Percentiles rank a stretch among this genome's conserved stretches.
Evolutionary conservation across 2,113 vertebrate genomes (phyloP).

Genomic region (Sinocyclocheilus anophthalmus): DNA sequence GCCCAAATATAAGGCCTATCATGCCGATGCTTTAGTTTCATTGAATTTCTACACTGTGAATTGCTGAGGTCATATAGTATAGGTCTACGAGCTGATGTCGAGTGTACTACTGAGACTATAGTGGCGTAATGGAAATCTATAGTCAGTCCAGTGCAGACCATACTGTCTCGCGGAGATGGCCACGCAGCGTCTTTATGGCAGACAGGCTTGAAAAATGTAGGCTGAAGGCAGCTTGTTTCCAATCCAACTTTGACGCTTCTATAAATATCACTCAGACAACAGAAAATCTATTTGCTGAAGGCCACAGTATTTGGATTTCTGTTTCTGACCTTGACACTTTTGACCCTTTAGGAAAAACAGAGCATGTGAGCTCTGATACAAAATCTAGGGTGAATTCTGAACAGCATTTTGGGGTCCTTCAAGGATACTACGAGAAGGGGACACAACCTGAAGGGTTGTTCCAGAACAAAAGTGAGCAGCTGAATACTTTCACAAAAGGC

Average conservation of each 20-base stretch:
- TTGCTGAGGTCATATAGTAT: slow-evolving; percentile 27
- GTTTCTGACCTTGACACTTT: slow-evolving; percentile 51
- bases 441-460: neutral
- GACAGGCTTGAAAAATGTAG: slow-evolving; percentile 50
- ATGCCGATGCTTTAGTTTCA: slow-evolving; percentile 22
- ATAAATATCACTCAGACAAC: slow-evolving; percentile 63
- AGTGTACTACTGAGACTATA: neutral
- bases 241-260: slow-evolving; percentile 54
- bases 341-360: neutral
- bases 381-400: neutral
- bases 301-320: slow-evolving; percentile 44
- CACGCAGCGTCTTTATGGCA: slow-evolving; percentile 45
- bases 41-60: slow-evolving; percentile 32
- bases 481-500: neutral
- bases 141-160: slow-evolving; percentile 5
- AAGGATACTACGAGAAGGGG: neutral
- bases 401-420: neutral
- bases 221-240: slow-evolving; percentile 52
- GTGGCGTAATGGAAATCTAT: slow-evolving; percentile 58
- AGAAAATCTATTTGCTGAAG: slow-evolving; percentile 55
- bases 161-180: slow-evolving; percentile 47
- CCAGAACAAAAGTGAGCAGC: neutral
- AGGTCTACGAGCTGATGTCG: neutral
- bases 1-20: slow-evolving; percentile 36
- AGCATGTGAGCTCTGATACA: neutral